Evolutionary conservation across 2,113 vertebrate genomes (phyloP), one percentile per base, ranked within the genome.

Genomic region (Jaculus jaculus): DNA sequence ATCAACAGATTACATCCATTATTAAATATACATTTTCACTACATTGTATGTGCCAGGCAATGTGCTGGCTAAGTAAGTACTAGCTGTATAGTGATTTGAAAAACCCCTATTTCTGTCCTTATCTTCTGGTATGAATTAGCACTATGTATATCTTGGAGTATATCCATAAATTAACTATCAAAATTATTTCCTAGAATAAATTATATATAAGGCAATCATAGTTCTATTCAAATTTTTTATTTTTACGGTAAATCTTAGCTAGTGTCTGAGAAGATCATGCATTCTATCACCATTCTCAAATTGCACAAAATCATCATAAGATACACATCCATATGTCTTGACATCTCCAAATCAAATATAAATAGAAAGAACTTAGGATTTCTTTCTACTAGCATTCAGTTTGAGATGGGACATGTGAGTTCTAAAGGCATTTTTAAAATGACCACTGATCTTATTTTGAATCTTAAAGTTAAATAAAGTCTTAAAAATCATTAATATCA

Each of bases 281-380:
- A 81, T 85, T 88, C 93, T 23, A 92, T 54, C 18, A 83, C 17
- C 66, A 94, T 86, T 77, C 84, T 81, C 32, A 91, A 80, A 77
- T 93, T 91, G 89, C 18, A 93, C 32, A 84, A 94, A 93, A 63
- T 63, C 42, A 65, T 92, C 66, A 87, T n/a, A 54, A 39, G 18
- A 51, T 71, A 21, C 60, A 75, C 20, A 28, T 9, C 87, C 11
- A 66, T 17, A 16, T 58, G 28, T 71, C 54, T 83, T 87, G 75
- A 91, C 3, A 87, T 39, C 23, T 63, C 85, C 79, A 95, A 91
- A 78, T 80, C 24, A 78, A 89, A 93, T 28, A 77, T 26, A 78
- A 91, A 51, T 24, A 71, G 17, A 93, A 42, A 18, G 90, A 80
- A 3, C 18, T 87, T 89, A 39, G 75, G 74, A 74, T 79, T 72